These are phyloP conservation scores for Psittacula echo DNA, from an alignment of 2,797 vertebrate genomes.

Conservation along the genomic window DNA sequence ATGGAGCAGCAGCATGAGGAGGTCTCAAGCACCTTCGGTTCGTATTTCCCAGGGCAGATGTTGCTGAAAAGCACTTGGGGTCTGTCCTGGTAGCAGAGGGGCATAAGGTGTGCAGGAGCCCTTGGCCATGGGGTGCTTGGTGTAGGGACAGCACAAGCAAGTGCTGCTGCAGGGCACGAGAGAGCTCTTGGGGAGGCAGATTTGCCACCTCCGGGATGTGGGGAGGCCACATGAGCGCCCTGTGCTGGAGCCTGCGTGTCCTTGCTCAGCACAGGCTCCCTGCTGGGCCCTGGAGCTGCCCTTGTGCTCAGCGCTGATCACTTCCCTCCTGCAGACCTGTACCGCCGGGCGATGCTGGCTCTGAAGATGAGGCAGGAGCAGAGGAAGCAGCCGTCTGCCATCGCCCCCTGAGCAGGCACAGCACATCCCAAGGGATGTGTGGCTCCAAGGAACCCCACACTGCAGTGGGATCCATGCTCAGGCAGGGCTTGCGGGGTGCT, in stretches of 20 bases:
- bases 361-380: constrained; percentile 64
- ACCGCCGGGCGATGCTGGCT: constrained; percentile 52
- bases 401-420: background rate
- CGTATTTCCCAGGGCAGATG: constrained; percentile 9
- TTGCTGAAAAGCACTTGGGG: background rate
- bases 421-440: background rate
- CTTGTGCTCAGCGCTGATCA: background rate
- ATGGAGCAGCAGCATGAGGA: constrained; percentile 1
- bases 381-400: background rate
- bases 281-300: fast-evolving
- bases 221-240: fast-evolving
- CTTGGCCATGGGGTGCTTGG: too few species aligned
- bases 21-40: constrained; percentile 53
- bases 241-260: background rate
- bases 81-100: background rate
- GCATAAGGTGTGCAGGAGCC: fast-evolving
- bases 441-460: background rate
- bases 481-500: background rate
- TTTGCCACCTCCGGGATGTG: background rate
- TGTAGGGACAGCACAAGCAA: background rate
- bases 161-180: background rate
- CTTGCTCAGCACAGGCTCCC: background rate
- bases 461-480: fast-evolving
- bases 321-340: constrained; percentile 17
- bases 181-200: background rate